phyloP scores from a whole-genome alignment of 2,113 vertebrate genomes.

The Coregonus clupeaformis region DNA sequence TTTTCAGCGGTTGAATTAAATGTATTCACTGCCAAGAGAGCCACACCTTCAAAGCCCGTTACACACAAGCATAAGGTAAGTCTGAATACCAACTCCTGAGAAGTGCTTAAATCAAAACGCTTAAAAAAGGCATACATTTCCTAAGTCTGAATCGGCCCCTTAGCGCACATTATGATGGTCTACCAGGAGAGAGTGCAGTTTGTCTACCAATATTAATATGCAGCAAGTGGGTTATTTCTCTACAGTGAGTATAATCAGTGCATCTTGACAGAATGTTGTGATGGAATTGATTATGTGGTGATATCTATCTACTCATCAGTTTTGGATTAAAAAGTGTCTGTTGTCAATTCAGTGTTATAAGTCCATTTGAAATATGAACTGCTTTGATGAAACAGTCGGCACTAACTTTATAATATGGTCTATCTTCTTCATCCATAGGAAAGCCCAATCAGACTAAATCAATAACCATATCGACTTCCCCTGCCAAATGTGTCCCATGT shows the following conservation, averaged over 20 bases:
- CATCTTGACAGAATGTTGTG: not conserved
- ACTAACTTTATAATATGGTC: too few relatives aligned
- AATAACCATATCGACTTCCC: conserved; percentile 44
- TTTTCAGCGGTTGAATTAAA: too few relatives aligned
- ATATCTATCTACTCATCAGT: not conserved
- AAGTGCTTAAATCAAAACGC: too few relatives aligned
- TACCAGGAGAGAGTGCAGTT: not conserved
- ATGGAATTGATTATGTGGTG: not conserved
- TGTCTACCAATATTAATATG: not conserved
- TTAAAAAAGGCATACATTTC: too few relatives aligned
- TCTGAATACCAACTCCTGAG: too few relatives aligned
- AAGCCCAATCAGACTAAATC: conserved; percentile 37
- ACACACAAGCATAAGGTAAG: too few relatives aligned
- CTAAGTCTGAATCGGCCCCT: too few relatives aligned
- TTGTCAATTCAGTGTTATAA: not conserved
- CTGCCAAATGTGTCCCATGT: conserved; percentile 27
- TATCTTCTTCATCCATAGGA: not conserved
- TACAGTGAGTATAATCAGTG: not conserved
- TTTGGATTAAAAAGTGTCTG: not conserved
- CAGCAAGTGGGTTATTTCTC: not conserved
- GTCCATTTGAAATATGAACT: conserved; percentile 52
- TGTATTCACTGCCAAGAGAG: too few relatives aligned
- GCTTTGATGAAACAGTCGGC: conserved; percentile 32
- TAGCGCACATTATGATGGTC: not conserved
- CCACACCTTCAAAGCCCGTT: too few relatives aligned